phyloP scores from a whole-genome alignment of 2,888 invertebrate genomes.

The Melinopterus prodromus region DNA sequence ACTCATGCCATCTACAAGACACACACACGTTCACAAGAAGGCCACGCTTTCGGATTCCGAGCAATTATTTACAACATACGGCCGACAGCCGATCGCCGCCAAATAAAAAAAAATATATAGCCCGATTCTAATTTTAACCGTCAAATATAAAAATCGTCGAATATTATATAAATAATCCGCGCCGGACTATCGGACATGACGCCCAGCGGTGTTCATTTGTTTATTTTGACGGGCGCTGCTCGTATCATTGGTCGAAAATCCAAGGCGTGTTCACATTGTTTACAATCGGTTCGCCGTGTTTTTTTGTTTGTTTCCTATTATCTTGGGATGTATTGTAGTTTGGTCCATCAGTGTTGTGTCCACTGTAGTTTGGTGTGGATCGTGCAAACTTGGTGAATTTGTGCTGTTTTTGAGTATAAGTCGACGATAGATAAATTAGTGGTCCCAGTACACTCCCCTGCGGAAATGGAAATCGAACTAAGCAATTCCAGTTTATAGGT shows the following conservation, averaged over 20 bases:
- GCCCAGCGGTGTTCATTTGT: not conserved
- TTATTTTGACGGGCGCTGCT: not conserved
- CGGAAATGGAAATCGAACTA: too few species aligned
- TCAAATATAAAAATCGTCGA: not conserved
- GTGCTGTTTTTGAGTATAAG: too few species aligned
- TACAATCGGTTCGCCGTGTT: not conserved
- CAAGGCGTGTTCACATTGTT: not conserved
- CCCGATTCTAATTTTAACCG: not conserved
- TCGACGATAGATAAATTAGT: too few species aligned
- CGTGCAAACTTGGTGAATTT: too few species aligned
- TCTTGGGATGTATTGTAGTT: too few species aligned
- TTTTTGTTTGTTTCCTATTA: too few species aligned
- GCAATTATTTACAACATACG: not conserved
- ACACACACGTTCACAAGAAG: not conserved
- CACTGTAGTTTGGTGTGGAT: too few species aligned
- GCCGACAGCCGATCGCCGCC: not conserved
- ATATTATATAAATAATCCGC: not conserved
- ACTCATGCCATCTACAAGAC: not conserved
- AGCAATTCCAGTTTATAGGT: too few species aligned
- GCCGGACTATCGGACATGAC: not conserved
- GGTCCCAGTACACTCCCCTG: too few species aligned
- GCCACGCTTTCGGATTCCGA: not conserved
- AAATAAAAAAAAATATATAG: not conserved
- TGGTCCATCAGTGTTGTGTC: too few species aligned
- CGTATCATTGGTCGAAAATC: not conserved